These are phyloP conservation scores for Periplaneta americana DNA, from an alignment of 1,140 invertebrate species.

Conservation along the genomic window DNA sequence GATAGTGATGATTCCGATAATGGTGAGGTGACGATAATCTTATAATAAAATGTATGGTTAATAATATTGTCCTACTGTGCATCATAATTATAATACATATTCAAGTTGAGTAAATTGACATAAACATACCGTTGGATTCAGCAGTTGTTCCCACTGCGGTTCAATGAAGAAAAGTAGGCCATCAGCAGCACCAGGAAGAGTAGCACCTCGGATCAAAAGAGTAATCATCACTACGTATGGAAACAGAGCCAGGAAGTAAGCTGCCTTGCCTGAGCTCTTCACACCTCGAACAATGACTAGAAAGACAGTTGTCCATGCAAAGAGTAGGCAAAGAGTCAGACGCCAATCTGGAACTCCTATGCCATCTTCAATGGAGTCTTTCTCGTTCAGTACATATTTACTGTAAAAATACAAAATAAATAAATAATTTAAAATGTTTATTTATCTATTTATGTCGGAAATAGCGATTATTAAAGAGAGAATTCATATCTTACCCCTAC, in stretches of 20 bases:
- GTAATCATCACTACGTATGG: slow-evolving; percentile 79
- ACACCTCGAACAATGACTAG: slow-evolving; percentile 73
- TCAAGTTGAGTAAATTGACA: too few species aligned
- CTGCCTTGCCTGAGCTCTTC: slow-evolving; percentile 66
- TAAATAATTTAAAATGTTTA: too few species aligned
- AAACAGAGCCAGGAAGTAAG: slow-evolving; percentile 81
- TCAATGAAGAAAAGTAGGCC: slow-evolving; percentile 75
- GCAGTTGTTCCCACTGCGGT: slow-evolving; percentile 60
- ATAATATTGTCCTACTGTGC: too few species aligned
- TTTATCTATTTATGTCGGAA: too few species aligned
- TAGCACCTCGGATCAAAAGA: slow-evolving; percentile 64
- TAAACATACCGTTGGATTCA: slow-evolving; percentile 54
- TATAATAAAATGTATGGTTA: too few species aligned
- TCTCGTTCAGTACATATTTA: slow-evolving; percentile 60
- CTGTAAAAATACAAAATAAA: slow-evolving; percentile 34
- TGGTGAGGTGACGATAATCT: too few species aligned
- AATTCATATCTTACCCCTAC: too few species aligned
- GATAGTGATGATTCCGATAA: too few species aligned
- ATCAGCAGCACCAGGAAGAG: slow-evolving; percentile 64
- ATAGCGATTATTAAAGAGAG: too few species aligned
- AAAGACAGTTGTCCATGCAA: slow-evolving; percentile 73
- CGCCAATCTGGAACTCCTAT: slow-evolving; percentile 71
- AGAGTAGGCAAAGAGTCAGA: slow-evolving; percentile 64
- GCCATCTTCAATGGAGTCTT: slow-evolving; percentile 59
- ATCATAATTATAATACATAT: too few species aligned